These are phyloP conservation scores for Tineola bisselliella DNA, from an alignment of 2,888 invertebrate genomes.

Conservation along the genomic window DNA sequence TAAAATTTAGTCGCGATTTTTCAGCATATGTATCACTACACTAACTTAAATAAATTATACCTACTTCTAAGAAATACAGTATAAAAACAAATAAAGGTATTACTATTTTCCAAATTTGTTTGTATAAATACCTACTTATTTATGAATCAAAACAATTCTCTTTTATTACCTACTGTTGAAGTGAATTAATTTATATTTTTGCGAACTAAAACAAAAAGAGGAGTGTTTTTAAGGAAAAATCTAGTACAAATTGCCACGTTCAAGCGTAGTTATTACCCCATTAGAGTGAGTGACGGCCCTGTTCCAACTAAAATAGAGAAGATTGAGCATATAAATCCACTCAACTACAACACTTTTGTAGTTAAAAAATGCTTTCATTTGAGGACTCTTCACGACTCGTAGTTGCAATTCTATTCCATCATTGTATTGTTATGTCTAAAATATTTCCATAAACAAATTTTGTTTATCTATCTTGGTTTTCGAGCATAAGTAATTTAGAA, in stretches of 20 bases:
- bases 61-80: too few species aligned
- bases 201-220: neutral
- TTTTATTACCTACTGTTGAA: too few species aligned
- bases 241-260: conserved; percentile 45
- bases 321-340: conserved; percentile 44
- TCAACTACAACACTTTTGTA: neutral
- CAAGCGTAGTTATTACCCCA: conserved; percentile 51
- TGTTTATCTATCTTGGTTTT: too few species aligned
- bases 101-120: too few species aligned
- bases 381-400: neutral
- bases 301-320: conserved; percentile 30
- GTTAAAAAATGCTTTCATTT: neutral
- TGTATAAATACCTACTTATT: too few species aligned
- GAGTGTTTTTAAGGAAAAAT: conserved; percentile 25
- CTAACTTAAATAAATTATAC: too few species aligned
- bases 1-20: too few species aligned
- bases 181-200: neutral
- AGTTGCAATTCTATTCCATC: neutral
- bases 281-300: conserved; percentile 41
- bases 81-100: too few species aligned
- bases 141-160: too few species aligned
- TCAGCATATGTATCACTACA: too few species aligned
- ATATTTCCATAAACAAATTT: too few species aligned
- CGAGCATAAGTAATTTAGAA: too few species aligned
- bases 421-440: neutral